phyloP scores from a whole-genome alignment of 2,797 vertebrate species.

The Parauchenoglanis punctatus region DNA sequence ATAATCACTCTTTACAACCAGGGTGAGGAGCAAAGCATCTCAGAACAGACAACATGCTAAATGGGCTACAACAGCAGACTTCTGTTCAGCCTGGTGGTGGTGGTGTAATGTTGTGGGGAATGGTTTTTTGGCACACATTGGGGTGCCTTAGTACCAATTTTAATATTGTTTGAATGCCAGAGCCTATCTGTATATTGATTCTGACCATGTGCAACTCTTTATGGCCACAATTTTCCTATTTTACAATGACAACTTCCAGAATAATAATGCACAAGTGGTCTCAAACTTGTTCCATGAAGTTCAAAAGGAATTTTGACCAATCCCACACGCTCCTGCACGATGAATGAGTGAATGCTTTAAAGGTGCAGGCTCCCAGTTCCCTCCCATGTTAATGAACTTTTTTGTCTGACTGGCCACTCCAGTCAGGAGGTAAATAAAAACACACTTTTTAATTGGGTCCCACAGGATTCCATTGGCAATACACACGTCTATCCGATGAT shows the following conservation, averaged over 20 bases:
- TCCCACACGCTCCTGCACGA: background rate
- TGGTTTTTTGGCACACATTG: background rate
- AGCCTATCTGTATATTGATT: background rate
- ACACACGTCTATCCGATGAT: background rate
- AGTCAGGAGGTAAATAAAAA: background rate
- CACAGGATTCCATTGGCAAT: background rate
- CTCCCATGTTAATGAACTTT: background rate
- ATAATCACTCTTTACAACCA: background rate
- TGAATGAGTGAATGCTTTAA: background rate
- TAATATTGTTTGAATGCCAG: background rate
- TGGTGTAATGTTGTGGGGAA: background rate
- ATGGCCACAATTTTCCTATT: background rate
- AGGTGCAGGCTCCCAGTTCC: background rate
- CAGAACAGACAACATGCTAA: background rate
- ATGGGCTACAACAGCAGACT: background rate
- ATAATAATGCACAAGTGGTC: background rate
- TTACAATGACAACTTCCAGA: background rate
- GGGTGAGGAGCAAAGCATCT: background rate
- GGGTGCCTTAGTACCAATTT: background rate
- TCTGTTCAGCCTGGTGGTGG: background rate
- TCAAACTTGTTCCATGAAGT: background rate
- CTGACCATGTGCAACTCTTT: background rate
- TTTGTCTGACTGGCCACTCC: background rate
- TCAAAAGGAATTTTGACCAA: background rate
- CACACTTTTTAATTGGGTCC: background rate